Evolutionary conservation across 2,888 invertebrate genomes (phyloP), one percentile per base, ranked within the genome.

Genomic region (Drosophila mercatorum): DNA sequence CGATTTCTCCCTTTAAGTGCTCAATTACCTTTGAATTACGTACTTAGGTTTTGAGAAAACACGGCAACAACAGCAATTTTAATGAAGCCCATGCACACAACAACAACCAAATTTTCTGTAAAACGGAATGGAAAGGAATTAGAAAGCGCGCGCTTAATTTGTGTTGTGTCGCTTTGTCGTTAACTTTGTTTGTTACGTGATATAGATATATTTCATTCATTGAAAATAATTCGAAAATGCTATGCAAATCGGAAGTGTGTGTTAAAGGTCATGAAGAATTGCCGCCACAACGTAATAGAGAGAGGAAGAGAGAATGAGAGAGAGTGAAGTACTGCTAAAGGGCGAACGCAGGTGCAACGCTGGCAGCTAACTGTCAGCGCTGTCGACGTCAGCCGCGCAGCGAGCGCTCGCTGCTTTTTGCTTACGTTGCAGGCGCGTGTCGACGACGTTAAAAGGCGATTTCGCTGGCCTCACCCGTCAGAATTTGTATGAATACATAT

Each of bases 61-160:
- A 71, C 77, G 83, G 74, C 74, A 56, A 11, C 56, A 68, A 81
- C 43, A 67, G 71, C 84, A 81, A 78, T 62, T 77, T 75, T 72
- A 84, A 83, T 80, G 38, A 22, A 51, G 38, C 57, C 62, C 68
- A 61, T 59, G 62, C 65, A 61, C 58, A 60, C 44, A 64, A 43
- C 34, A 47, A 1, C 7, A 46, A 22, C 26, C 8, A 14, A 46
- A 52, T 53, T 22, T 49, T 40, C 28, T 44, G 38, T 47, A 46
- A 31, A 61, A 40, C 28, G 22, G 6, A 38, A 53, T 64, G 34
- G 53, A 26, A 17, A 17, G 17, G 17, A 38, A 68, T 52, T 60
- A 60, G 71, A 81, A 80, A 80, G 68, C 70, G 78, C 67, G 78
- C 75, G 60, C 41, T 11, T n/a, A 17, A 17, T 34, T 34, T 17